phyloP scores from a whole-genome alignment of 2,113 vertebrate species.

The Psittacus erithacus region DNA sequence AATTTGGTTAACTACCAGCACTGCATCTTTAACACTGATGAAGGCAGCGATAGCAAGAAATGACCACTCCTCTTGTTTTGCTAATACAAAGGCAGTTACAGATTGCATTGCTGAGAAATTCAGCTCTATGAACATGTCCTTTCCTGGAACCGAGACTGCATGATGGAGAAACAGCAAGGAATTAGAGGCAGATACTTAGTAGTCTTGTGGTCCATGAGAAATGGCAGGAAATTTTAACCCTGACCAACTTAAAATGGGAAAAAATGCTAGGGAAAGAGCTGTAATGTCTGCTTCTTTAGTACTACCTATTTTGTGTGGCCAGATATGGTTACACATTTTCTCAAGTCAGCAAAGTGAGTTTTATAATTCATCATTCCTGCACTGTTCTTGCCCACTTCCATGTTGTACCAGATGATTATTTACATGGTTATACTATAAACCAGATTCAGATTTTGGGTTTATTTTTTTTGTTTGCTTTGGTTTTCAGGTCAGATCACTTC shows the following conservation, averaged over 20 bases:
- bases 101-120: background rate
- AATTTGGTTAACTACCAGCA: background rate
- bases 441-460: background rate
- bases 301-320: background rate
- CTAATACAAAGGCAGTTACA: background rate
- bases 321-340: background rate
- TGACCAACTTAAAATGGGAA: background rate
- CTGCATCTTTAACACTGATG: background rate
- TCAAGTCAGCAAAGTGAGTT: background rate
- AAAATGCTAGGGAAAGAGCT: background rate
- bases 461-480: background rate
- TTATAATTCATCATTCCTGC: background rate
- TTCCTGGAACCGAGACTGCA: background rate
- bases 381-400: background rate
- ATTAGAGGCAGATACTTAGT: background rate
- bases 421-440: background rate
- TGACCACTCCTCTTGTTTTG: background rate
- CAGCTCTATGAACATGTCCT: accelerated
- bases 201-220: background rate
- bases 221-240: background rate
- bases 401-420: background rate
- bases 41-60: background rate
- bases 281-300: background rate
- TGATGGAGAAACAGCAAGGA: background rate
- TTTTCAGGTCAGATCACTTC: background rate